Evolutionary conservation across 1,140 invertebrate species (phyloP).

Genomic region (Ceratitis capitata): DNA sequence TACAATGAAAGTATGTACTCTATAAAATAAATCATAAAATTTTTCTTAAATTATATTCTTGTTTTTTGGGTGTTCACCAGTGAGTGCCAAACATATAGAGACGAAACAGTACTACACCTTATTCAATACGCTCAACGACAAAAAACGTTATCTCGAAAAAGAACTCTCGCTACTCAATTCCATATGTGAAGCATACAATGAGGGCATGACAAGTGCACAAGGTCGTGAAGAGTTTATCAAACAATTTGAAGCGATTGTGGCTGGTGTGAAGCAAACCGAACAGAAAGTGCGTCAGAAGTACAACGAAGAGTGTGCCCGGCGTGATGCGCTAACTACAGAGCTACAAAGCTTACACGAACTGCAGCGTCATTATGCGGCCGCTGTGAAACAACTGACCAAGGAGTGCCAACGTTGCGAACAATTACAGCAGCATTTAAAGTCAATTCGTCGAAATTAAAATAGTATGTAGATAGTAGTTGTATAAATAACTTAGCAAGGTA

Average conservation of each 20-base stretch:
- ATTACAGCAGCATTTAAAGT: constrained; percentile 64
- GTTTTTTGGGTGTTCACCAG: constrained; percentile 74
- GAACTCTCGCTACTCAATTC: constrained; percentile 93
- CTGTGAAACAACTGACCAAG: constrained; percentile 82
- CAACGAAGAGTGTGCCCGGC: constrained; percentile 76
- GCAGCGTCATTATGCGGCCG: constrained; percentile 84
- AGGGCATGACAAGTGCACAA: constrained; percentile 76
- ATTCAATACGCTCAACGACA: constrained; percentile 96
- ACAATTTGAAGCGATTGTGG: constrained; percentile 88
- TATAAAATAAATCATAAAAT: not conserved
- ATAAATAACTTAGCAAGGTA: not conserved
- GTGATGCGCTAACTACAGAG: constrained; percentile 77
- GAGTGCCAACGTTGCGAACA: constrained; percentile 77
- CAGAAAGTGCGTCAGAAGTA: constrained; percentile 75
- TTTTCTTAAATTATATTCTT: not conserved
- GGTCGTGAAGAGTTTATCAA: constrained; percentile 86
- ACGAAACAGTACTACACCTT: constrained; percentile 97
- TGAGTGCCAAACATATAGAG: constrained; percentile 93
- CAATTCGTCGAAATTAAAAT: constrained; percentile 50
- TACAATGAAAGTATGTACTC: constrained; percentile 87
- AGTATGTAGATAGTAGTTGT: not conserved
- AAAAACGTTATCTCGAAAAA: constrained; percentile 89
- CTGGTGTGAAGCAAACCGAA: constrained; percentile 84
- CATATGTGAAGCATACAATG: constrained; percentile 90
- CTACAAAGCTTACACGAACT: constrained; percentile 80